phyloP scores from a whole-genome alignment of 2,113 vertebrate genomes.

The Phylloscopus trochilus region DNA sequence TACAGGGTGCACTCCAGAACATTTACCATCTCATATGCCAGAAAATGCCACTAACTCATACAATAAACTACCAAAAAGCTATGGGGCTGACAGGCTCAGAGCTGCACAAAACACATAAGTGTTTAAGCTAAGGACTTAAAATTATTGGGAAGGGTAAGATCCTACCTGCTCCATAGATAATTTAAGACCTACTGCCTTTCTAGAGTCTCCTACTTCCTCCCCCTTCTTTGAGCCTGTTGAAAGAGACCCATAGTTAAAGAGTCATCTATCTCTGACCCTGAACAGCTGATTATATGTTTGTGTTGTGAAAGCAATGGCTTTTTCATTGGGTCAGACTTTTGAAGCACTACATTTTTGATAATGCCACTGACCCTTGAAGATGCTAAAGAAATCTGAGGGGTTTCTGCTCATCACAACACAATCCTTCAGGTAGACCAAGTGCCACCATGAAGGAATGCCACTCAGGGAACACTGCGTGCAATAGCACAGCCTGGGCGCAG shows the following conservation, averaged over 20 bases:
- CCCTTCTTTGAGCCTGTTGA: not conserved
- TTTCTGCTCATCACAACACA: not conserved
- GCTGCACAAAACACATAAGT: not conserved
- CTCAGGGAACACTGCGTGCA: not conserved
- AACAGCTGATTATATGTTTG: not conserved
- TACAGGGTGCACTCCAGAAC: not conserved
- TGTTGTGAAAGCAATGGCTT: not conserved
- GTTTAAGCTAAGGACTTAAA: not conserved
- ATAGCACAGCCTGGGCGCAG: not conserved
- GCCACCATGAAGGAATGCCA: not conserved
- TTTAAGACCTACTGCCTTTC: not conserved
- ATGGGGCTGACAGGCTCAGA: not conserved
- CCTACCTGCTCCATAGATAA: not conserved
- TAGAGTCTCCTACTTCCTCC: not conserved
- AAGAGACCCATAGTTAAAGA: not conserved
- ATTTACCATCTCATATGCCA: not conserved
- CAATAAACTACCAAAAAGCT: not conserved
- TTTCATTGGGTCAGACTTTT: not conserved
- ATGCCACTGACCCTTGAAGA: not conserved
- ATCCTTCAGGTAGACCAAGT: not conserved
- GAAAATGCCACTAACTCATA: not conserved
- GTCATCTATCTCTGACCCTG: not conserved
- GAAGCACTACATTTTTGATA: not conserved
- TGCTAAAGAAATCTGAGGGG: not conserved
- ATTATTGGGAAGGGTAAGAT: not conserved